Conservation (phyloP, 92 coral and sea anemone species). For the Heliopora coerulea region DNA sequence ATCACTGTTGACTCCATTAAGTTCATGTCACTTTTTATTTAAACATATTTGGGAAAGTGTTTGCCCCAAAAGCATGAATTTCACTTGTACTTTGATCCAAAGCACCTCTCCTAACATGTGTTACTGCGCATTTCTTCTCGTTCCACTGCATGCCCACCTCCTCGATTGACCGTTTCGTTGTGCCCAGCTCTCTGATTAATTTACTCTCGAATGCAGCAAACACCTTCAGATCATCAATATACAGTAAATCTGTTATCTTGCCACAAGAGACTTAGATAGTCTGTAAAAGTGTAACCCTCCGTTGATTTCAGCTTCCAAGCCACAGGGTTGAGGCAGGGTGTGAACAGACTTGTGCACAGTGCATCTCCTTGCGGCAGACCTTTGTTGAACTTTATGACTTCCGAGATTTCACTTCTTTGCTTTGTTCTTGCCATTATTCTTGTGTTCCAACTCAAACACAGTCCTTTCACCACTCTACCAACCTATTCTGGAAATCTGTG, state of each 20-base stretch:
- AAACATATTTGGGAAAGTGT: slow-evolving; percentile 25
- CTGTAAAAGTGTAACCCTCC: slow-evolving; percentile 53
- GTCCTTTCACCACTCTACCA: slow-evolving; percentile 38
- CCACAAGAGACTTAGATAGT: slow-evolving; percentile 34
- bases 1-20: slow-evolving; percentile 40
- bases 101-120: slow-evolving; percentile 50
- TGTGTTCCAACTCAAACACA: slow-evolving; percentile 52
- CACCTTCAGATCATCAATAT: slow-evolving; percentile 51
- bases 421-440: slow-evolving; percentile 38
- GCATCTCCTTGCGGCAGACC: slow-evolving; percentile 54
- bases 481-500: slow-evolving; percentile 55
- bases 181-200: slow-evolving; percentile 19
- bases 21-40: too few relatives aligned
- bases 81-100: slow-evolving; percentile 29
- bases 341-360: slow-evolving; percentile 43
- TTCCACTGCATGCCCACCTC: slow-evolving; percentile 56
- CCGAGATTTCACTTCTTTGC: slow-evolving; percentile 45
- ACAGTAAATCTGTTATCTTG: too few relatives aligned
- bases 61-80: neutral
- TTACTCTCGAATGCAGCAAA: slow-evolving; percentile 51
- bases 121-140: slow-evolving; percentile 52
- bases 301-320: slow-evolving; percentile 42
- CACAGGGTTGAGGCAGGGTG: slow-evolving; percentile 42
- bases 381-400: slow-evolving; percentile 40
- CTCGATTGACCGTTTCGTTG: slow-evolving; percentile 41